A percentile compares a stretch with the other conserved stretches of the same genome.
These are phyloP conservation scores for Amia ocellicauda DNA, from an alignment of 2,113 vertebrate genomes.

Conservation along the genomic window DNA sequence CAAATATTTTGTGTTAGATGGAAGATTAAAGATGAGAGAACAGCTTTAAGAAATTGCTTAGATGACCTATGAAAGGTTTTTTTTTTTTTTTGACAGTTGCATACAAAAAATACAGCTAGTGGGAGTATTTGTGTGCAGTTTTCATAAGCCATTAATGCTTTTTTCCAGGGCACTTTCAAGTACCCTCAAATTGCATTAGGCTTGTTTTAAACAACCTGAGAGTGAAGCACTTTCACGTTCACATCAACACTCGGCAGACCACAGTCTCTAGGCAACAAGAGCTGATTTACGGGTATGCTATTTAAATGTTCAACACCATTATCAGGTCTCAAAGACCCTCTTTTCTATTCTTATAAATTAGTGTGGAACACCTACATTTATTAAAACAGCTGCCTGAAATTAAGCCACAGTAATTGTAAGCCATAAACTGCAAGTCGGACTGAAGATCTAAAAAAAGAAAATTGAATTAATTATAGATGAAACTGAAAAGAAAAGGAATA, in stretches of 20 bases:
- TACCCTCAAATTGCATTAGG: constrained; percentile 34
- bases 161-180: constrained; percentile 39
- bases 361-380: constrained; percentile 10
- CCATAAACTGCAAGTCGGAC: background rate
- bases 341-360: constrained; percentile 16
- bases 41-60: too few species aligned
- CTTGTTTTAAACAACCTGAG: constrained; percentile 23
- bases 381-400: constrained; percentile 19
- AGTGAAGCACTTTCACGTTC: constrained; percentile 21
- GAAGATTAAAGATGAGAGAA: too few species aligned
- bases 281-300: constrained; percentile 31
- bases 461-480: too few species aligned
- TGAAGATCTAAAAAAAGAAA: too few species aligned
- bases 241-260: constrained; percentile 21
- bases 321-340: constrained; percentile 29
- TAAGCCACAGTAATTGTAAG: constrained; percentile 4
- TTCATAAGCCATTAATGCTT: constrained; percentile 25
- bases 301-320: constrained; percentile 33
- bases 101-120: background rate
- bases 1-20: too few species aligned
- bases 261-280: constrained; percentile 54
- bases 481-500: too few species aligned
- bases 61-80: too few species aligned
- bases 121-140: constrained; percentile 7
- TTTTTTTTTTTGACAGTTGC: too few species aligned